Conservation (phyloP, 2,797 vertebrate genomes). For the Sternotherus odoratus region DNA sequence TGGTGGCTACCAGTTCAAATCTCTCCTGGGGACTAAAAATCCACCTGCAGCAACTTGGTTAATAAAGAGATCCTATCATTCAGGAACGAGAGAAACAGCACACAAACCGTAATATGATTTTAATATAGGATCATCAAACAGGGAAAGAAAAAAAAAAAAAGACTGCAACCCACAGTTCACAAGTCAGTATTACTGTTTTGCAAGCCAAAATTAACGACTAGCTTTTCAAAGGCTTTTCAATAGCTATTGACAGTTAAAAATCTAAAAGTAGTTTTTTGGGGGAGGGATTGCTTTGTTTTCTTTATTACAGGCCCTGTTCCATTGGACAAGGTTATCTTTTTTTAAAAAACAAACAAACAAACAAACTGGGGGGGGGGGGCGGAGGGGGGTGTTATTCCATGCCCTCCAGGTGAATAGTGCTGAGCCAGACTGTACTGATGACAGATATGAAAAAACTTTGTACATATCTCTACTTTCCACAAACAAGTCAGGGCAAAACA, state of each 20-base stretch:
- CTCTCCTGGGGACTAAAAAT: not conserved
- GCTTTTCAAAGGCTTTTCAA: not conserved
- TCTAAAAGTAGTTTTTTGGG: not conserved
- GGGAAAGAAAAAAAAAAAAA: not conserved
- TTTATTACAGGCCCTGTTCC: not conserved
- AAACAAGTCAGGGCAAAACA: constrained; percentile 52
- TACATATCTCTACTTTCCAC: not conserved
- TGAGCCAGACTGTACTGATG: constrained; percentile 30
- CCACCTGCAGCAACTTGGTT: not conserved
- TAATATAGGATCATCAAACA: not conserved
- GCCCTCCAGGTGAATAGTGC: constrained; percentile 26
- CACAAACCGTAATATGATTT: not conserved
- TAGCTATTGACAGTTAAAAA: not conserved
- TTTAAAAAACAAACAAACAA: too few relatives aligned
- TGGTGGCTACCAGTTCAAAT: not conserved
- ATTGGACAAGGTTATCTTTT: not conserved
- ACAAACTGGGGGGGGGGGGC: fast-evolving
- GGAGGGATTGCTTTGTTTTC: not conserved
- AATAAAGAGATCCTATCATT: not conserved
- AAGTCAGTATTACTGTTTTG: not conserved
- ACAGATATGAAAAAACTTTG: constrained; percentile 26
- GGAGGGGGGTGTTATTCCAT: not conserved
- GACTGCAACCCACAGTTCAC: not conserved
- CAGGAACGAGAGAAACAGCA: not conserved
- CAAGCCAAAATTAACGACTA: not conserved